Percentiles rank a stretch among this genome's conserved stretches.
These are phyloP conservation scores for Nomada ferruginata DNA, from an alignment of 2,888 invertebrate genomes.

Conservation along the genomic window DNA sequence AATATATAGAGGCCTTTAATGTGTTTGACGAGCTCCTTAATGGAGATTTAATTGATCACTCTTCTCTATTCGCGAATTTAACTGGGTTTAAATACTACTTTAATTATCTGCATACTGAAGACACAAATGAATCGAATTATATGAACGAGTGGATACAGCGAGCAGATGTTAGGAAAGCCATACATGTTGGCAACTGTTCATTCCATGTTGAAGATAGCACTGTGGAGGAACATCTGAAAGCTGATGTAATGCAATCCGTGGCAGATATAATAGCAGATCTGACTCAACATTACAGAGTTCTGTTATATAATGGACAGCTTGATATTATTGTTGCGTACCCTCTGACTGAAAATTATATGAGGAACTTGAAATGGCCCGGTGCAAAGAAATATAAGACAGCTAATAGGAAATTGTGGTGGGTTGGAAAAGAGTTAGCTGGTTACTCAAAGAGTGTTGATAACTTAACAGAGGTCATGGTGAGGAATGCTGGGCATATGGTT, in stretches of 20 bases:
- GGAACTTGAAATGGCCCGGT: slow-evolving; percentile 85
- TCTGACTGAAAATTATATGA: slow-evolving; percentile 91
- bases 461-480: slow-evolving; percentile 82
- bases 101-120: slow-evolving; percentile 89
- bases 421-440: slow-evolving; percentile 83
- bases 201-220: slow-evolving; percentile 87
- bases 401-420: slow-evolving; percentile 82
- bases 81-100: slow-evolving; percentile 92
- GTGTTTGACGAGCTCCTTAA: slow-evolving; percentile 90
- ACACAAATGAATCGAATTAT: slow-evolving; percentile 85
- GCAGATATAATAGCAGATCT: slow-evolving; percentile 90
- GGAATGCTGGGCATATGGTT: slow-evolving; percentile 85
- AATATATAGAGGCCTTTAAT: slow-evolving; percentile 90
- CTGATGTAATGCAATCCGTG: slow-evolving; percentile 93
- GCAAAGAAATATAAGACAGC: slow-evolving; percentile 83
- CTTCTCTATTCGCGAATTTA: slow-evolving; percentile 89
- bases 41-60: slow-evolving; percentile 87
- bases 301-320: slow-evolving; percentile 95
- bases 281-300: slow-evolving; percentile 88
- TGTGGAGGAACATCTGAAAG: slow-evolving; percentile 90
- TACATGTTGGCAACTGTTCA: slow-evolving; percentile 93
- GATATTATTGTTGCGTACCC: slow-evolving; percentile 97
- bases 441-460: slow-evolving; percentile 82
- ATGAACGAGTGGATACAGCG: slow-evolving; percentile 88
- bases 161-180: slow-evolving; percentile 88